Base-by-base conservation (phyloP, 1,140 invertebrate species). In the Pantala flavescens region DNA sequence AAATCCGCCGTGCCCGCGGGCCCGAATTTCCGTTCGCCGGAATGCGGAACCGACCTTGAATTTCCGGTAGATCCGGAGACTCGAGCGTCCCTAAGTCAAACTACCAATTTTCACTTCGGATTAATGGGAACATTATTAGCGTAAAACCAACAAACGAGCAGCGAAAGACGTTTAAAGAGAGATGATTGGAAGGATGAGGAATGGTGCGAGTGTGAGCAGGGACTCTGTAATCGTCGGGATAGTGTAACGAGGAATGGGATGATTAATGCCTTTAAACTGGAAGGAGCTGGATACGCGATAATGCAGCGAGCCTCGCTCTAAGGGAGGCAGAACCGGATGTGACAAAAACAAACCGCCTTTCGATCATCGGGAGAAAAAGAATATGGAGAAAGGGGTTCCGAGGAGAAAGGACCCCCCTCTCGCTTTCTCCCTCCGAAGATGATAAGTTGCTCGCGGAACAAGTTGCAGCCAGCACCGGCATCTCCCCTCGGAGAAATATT, bases 271-370 rank as follows among this genome's bases (percentile, higher is more conserved):
- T 63, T 63, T 63, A 19, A 63, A 63, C n/a, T 16, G 14, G 16
- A 63, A 63, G 49, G 49, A 36, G 28, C n/a, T 63, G 12, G 49
- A 1, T 63, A 16, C 49, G 49, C 49, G n/a, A 63, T 63, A 63
- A 63, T 21, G n/a, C 49, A 63, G n/a, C n/a, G 49, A 63, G 49
- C 1, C 49, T 63, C n/a, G 14, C 5, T 3, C 49, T 63, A 63
- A 19, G 49, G 49, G 28, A 63, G 49, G n/a, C 49, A 16, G 49
- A 21, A 63, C 49, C 16, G 49, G 49, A 63, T 7, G 12, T 63
- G 49, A 63, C 49, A 63, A 63, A 63, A 63, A 63, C n/a, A 63
- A 63, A 63, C 49, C 49, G n/a, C 49, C 49, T 16, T 63, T 21
- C 49, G 49, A 63, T 63, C 49, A 63, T 63, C n/a, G 49, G 49